phyloP scores from a whole-genome alignment of 2,797 vertebrate genomes.

The Streptopelia turtur region DNA sequence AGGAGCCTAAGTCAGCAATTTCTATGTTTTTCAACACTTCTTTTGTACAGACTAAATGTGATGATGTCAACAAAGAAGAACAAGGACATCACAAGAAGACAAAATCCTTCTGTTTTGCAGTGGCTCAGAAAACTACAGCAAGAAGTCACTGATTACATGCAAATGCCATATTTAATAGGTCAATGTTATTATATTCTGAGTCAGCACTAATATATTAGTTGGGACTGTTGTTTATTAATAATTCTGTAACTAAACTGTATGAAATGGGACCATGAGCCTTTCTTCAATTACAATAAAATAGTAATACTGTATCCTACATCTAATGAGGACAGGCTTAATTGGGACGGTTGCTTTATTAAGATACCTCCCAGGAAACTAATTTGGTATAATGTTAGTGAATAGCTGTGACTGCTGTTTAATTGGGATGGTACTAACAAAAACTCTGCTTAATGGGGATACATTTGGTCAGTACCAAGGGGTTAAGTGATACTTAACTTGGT shows the following conservation, averaged over 20 bases:
- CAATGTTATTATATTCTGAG: slow-evolving; percentile 59
- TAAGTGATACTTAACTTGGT: slow-evolving; percentile 70
- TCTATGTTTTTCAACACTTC: slow-evolving; percentile 28
- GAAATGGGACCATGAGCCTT: slow-evolving; percentile 50
- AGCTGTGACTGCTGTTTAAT: slow-evolving; percentile 75
- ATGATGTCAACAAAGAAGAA: slow-evolving; percentile 63
- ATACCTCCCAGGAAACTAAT: slow-evolving; percentile 78
- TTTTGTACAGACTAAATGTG: slow-evolving; percentile 40
- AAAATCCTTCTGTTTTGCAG: slow-evolving; percentile 48
- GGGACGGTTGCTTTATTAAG: slow-evolving; percentile 77
- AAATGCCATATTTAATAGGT: slow-evolving; percentile 63
- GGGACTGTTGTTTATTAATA: slow-evolving; percentile 28
- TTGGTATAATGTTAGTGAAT: slow-evolving; percentile 74
- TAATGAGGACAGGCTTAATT: slow-evolving; percentile 78
- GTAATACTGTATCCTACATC: slow-evolving; percentile 74
- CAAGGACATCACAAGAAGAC: slow-evolving; percentile 65
- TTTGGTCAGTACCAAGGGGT: slow-evolving; percentile 64
- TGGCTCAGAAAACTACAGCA: slow-evolving; percentile 17
- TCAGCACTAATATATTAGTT: slow-evolving; percentile 70
- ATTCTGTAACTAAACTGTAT: slow-evolving; percentile 33
- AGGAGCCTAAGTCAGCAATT: slow-evolving; percentile 65
- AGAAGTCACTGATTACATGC: slow-evolving; percentile 39
- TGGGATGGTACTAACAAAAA: slow-evolving; percentile 71
- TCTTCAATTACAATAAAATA: slow-evolving; percentile 61
- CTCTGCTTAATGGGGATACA: slow-evolving; percentile 61